phyloP scores from a whole-genome alignment of 2,797 vertebrate genomes.

The Gymnoscopelus microlampas region DNA sequence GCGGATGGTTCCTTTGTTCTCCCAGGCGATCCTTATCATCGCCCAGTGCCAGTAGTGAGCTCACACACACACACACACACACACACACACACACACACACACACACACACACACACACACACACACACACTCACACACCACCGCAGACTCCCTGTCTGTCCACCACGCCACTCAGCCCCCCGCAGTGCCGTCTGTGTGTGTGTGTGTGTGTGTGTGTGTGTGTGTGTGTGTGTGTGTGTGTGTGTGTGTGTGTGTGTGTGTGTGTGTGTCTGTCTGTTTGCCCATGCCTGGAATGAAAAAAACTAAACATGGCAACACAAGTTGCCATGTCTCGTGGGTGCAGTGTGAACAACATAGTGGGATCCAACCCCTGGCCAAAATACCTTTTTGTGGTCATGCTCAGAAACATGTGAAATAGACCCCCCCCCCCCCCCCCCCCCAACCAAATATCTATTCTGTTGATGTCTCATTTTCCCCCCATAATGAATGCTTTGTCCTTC shows the following conservation, averaged over 20 bases:
- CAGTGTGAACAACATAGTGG: not conserved
- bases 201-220: too few relatives aligned
- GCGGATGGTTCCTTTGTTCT: slow-evolving; percentile 59
- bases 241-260: not conserved
- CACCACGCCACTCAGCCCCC: slow-evolving; percentile 10
- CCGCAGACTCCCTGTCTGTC: slow-evolving; percentile 24
- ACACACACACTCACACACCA: not conserved
- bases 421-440: too few relatives aligned
- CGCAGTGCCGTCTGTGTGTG: not conserved
- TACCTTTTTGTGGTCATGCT: slow-evolving; percentile 6
- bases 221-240: too few relatives aligned
- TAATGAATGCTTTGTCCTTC: slow-evolving; percentile 5
- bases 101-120: too few relatives aligned
- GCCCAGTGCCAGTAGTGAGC: slow-evolving; percentile 26
- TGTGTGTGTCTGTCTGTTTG: not conserved
- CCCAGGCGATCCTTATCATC: slow-evolving; percentile 60
- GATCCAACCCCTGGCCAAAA: not conserved
- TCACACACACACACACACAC: slow-evolving; percentile 10
- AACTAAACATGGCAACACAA: not conserved
- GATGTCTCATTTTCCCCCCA: slow-evolving; percentile 19
- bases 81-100: too few relatives aligned
- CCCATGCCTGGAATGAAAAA: slow-evolving; percentile 18
- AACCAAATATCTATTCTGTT: slow-evolving; percentile 8
- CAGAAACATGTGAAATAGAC: not conserved
- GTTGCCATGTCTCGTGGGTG: not conserved